phyloP scores from a whole-genome alignment of 2,888 invertebrate genomes.

The Xestia xanthographa region DNA sequence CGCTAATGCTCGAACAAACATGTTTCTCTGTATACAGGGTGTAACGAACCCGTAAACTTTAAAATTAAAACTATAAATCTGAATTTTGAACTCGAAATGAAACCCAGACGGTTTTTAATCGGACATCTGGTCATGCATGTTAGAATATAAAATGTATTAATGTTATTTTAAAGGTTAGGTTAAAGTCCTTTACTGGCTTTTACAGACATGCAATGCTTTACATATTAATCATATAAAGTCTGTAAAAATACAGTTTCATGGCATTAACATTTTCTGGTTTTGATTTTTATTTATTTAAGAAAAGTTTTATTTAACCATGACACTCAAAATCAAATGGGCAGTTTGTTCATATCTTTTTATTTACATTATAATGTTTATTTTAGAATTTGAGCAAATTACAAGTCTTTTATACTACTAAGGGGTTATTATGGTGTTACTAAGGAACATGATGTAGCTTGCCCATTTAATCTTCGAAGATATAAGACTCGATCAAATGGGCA shows the following conservation, averaged over 20 bases:
- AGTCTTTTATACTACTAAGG: too few relatives aligned
- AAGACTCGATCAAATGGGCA: too few relatives aligned
- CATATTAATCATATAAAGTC: neutral
- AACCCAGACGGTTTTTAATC: conserved; percentile 2
- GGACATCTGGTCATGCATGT: conserved; percentile 13
- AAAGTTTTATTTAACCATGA: neutral
- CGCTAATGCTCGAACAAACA: conserved; percentile 56
- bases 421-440: too few relatives aligned
- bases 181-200: neutral
- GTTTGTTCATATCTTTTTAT: too few relatives aligned
- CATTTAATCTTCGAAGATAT: too few relatives aligned
- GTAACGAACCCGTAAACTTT: conserved; percentile 11
- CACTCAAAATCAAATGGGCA: neutral
- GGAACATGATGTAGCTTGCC: too few relatives aligned
- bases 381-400: too few relatives aligned
- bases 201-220: conserved; percentile 1
- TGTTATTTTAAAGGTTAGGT: neutral
- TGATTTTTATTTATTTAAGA: neutral
- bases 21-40: conserved; percentile 35
- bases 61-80: conserved; percentile 18
- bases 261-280: neutral
- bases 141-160: too few relatives aligned
- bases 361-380: too few relatives aligned
- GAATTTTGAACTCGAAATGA: neutral
- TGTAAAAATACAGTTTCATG: neutral